Conservation (phyloP, 30 jellyfish, hydroid and myxozoan genomes). For the Pelagia noctiluca region DNA sequence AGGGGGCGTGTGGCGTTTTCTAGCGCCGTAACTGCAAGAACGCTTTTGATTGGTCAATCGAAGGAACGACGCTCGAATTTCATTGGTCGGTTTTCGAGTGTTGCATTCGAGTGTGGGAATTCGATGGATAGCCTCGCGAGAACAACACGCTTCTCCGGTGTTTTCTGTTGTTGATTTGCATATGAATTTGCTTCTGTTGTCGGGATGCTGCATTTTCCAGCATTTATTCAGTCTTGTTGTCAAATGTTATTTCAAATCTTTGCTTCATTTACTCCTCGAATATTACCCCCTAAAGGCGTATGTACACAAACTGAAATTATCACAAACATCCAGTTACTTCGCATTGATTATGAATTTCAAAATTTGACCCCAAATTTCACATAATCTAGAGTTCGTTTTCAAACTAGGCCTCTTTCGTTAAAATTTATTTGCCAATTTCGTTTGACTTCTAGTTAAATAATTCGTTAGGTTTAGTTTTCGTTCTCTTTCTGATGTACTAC, state of each 20-base stretch:
- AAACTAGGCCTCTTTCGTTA: too few species aligned
- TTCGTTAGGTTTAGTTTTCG: too few species aligned
- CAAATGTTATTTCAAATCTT: neutral
- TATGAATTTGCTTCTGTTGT: conserved; percentile 17
- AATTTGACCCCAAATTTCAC: neutral
- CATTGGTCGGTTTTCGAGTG: conserved; percentile 56
- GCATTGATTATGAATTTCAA: too few species aligned
- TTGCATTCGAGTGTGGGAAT: conserved; percentile 34
- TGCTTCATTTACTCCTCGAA: neutral
- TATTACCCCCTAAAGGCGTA: too few species aligned
- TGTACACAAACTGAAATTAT: neutral
- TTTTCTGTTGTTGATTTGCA: conserved; percentile 40
- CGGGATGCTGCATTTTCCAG: too few species aligned
- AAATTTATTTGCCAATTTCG: too few species aligned
- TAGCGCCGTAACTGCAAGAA: conserved; percentile 50
- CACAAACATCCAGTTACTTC: neutral
- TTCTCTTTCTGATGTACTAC: too few species aligned
- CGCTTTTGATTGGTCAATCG: conserved; percentile 64
- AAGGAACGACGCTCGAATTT: conserved; percentile 67
- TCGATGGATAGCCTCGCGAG: conserved; percentile 21
- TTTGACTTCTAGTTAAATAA: too few species aligned
- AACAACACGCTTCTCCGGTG: conserved; percentile 68
- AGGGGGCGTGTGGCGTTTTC: conserved; percentile 62
- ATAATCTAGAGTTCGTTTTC: too few species aligned
- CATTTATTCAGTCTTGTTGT: neutral